A percentile compares a stretch with the other conserved stretches of the same genome.
These are phyloP conservation scores for Hemicordylus capensis DNA, from an alignment of 2,113 vertebrate genomes.

Conservation along the genomic window DNA sequence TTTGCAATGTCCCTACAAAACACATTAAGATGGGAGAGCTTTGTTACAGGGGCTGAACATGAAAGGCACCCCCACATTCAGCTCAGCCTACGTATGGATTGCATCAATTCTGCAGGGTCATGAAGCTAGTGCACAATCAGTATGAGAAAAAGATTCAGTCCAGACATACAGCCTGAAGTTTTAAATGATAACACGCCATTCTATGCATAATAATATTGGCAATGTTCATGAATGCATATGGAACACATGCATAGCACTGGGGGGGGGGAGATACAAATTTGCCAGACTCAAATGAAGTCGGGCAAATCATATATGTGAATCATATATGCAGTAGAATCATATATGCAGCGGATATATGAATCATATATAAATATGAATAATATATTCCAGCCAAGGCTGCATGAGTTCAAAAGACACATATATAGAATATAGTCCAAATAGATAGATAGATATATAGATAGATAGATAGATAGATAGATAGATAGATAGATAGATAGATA, in stretches of 20 bases:
- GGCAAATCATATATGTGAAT: too few relatives aligned
- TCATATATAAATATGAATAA: accelerated
- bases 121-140: background rate
- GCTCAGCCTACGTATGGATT: background rate
- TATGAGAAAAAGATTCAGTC: background rate
- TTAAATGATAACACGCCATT: background rate
- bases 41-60: background rate
- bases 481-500: too few relatives aligned
- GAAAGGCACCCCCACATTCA: background rate
- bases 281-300: too few relatives aligned
- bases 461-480: too few relatives aligned
- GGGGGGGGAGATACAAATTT: background rate
- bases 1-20: background rate
- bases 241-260: background rate
- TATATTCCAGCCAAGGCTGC: background rate
- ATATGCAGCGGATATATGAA: background rate
- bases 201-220: background rate
- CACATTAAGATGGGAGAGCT: background rate
- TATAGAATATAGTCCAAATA: accelerated
- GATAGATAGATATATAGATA: too few relatives aligned
- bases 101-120: background rate
- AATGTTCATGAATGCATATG: accelerated
- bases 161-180: background rate
- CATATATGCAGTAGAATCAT: accelerated
- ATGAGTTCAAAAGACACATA: accelerated